Evolutionary conservation across 2,888 invertebrate genomes (phyloP).

Genomic region (Diaphora mendica): DNA sequence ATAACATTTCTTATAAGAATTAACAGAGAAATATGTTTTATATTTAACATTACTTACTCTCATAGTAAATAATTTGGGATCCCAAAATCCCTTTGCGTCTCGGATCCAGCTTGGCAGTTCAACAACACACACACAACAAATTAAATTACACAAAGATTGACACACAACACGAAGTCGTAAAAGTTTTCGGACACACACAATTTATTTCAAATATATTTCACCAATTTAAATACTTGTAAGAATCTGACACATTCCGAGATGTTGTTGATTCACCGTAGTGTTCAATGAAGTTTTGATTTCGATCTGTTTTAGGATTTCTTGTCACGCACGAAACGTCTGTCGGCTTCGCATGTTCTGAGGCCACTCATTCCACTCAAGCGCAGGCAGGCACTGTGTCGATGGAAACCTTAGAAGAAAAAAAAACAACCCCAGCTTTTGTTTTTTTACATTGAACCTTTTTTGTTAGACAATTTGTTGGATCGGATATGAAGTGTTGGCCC

Average conservation of each 20-base stretch:
- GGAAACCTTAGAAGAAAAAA: constrained; percentile 30
- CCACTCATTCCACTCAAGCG: constrained; percentile 48
- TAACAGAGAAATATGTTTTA: not conserved
- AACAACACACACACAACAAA: constrained; percentile 31
- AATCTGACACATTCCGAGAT: constrained; percentile 10
- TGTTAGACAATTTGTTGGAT: not conserved
- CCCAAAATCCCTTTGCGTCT: constrained; percentile 68
- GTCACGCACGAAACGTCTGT: constrained; percentile 73
- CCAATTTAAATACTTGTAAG: constrained; percentile 26
- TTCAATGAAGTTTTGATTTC: constrained; percentile 65
- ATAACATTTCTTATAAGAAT: not conserved
- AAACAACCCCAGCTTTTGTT: constrained; percentile 20
- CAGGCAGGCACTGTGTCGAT: constrained; percentile 38
- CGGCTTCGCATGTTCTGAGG: constrained; percentile 37
- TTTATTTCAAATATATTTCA: constrained; percentile 7
- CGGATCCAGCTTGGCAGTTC: constrained; percentile 69
- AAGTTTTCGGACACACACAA: constrained; percentile 47
- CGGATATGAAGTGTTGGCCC: not conserved
- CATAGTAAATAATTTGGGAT: constrained; percentile 54
- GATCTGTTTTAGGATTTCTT: constrained; percentile 71
- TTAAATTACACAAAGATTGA: constrained; percentile 4
- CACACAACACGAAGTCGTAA: constrained; percentile 5
- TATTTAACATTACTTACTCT: constrained; percentile 52
- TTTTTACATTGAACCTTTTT: constrained; percentile 10
- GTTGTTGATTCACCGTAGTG: constrained; percentile 42